Evolutionary conservation across 2,888 invertebrate species (phyloP), one percentile per base, ranked within the genome.

Genomic region (Patella pellucida): DNA sequence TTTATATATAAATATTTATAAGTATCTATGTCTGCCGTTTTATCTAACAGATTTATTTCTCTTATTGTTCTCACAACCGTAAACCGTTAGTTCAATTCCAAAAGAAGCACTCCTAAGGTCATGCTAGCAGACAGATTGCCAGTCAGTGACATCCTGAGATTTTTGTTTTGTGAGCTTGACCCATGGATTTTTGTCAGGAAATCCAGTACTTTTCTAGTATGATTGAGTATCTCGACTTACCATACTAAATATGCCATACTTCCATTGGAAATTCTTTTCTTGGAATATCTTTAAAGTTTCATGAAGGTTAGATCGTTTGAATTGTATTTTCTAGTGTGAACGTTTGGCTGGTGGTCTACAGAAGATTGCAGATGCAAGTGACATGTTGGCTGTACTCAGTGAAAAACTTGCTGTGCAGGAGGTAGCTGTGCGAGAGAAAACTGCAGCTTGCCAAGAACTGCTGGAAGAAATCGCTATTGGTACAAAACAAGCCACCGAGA

Each of bases 361-460:
- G n/a, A 96, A 96, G 92, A 96, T 97, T 74, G 95, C 94, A 52
- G 97, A 97, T 88, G 97, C 97, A 0, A 95, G 95, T 76, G 93
- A 94, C 1, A 95, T 96, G 88, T 92, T 97, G 52, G 94, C 94
- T 72, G 94, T 95, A 68, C 91, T 97, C 41, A 96, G 97, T 84
- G 93, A 94, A 16, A 95, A 95, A 85, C 92, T 97, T 41, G 96
- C 94, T 0, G 93, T 94, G 50, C 97, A 97, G 90, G 95, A 95
- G 87, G 93, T 95, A 0, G 95, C 95, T 76, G 96, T 97, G 0
- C 94, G 94, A 0, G 94, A 95, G 85, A 96, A 97, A 79, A 95
- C 96, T 0, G 93, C 93, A 72, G 95, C 95, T 85, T 97, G 97
- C 89, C 96, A 96, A 89, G 91, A 91, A 27, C 93, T 97, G 89